Conservation (phyloP, 2,113 vertebrate species). For the Clinocottus analis region DNA sequence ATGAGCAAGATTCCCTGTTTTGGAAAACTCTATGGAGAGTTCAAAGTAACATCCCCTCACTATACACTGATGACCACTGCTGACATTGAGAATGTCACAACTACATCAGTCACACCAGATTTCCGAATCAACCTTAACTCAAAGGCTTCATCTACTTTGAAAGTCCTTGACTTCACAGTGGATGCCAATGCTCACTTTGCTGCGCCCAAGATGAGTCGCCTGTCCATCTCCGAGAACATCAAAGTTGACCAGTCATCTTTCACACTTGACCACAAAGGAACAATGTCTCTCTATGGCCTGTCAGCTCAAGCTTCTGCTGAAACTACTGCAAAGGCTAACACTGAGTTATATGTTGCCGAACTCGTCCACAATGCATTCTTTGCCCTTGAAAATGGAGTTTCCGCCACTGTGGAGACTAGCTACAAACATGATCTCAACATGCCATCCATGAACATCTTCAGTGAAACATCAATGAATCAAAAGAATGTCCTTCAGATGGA, state of each 20-base stretch:
- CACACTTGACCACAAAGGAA: constrained; percentile 82
- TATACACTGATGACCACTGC: constrained; percentile 84
- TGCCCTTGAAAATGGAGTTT: constrained; percentile 81
- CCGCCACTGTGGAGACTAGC: constrained; percentile 76
- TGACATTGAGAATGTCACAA: constrained; percentile 86
- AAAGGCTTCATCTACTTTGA: constrained; percentile 82
- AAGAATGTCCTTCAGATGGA: constrained; percentile 81
- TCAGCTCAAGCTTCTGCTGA: constrained; percentile 80
- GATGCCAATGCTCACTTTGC: constrained; percentile 84
- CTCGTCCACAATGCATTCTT: constrained; percentile 81
- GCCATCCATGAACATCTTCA: constrained; percentile 82
- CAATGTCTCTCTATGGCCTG: constrained; percentile 76
- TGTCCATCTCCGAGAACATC: constrained; percentile 85
- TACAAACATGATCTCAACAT: constrained; percentile 88
- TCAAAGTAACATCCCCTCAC: constrained; percentile 87
- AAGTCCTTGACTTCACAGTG: constrained; percentile 84
- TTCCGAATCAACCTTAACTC: constrained; percentile 84
- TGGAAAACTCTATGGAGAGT: constrained; percentile 87
- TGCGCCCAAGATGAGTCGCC: constrained; percentile 77
- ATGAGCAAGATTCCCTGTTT: constrained; percentile 86
- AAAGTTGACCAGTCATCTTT: constrained; percentile 83
- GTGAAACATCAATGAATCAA: constrained; percentile 81
- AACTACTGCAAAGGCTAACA: constrained; percentile 81
- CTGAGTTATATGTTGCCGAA: constrained; percentile 82
- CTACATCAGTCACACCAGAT: constrained; percentile 79